phyloP scores from a whole-genome alignment of 2,113 vertebrate species.

The Sinocyclocheilus anophthalmus region DNA sequence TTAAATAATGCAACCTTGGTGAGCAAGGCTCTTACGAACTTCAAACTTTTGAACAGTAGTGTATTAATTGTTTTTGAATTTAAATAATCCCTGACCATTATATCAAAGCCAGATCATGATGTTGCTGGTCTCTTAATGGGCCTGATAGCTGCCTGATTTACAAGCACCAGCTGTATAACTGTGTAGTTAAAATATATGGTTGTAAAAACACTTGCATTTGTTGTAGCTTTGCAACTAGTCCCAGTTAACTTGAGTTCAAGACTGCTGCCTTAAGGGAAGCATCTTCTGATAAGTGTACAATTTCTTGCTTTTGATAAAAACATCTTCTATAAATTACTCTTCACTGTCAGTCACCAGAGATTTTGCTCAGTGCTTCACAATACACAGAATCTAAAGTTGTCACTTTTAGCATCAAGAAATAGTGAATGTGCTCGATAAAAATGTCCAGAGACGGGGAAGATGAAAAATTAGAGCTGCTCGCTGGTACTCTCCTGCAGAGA shows the following conservation, averaged over 20 bases:
- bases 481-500: not conserved
- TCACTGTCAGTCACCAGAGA: not conserved
- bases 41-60: no score
- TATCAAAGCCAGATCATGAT: no score
- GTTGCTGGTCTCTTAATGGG: no score
- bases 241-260: not conserved
- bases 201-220: no score
- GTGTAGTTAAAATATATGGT: no score
- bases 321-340: not conserved
- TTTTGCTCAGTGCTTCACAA: not conserved
- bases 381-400: conserved; percentile 8
- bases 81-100: no score
- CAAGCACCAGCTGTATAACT: no score
- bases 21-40: no score
- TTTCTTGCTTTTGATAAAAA: not conserved
- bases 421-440: not conserved
- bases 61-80: no score
- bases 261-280: not conserved
- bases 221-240: not conserved
- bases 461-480: not conserved
- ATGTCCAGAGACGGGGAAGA: not conserved
- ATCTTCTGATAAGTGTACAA: not conserved
- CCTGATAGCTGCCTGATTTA: no score
- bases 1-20: no score
- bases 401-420: not conserved